phyloP scores from a whole-genome alignment of 1,140 invertebrate genomes.

The Elymnias hypermnestra region DNA sequence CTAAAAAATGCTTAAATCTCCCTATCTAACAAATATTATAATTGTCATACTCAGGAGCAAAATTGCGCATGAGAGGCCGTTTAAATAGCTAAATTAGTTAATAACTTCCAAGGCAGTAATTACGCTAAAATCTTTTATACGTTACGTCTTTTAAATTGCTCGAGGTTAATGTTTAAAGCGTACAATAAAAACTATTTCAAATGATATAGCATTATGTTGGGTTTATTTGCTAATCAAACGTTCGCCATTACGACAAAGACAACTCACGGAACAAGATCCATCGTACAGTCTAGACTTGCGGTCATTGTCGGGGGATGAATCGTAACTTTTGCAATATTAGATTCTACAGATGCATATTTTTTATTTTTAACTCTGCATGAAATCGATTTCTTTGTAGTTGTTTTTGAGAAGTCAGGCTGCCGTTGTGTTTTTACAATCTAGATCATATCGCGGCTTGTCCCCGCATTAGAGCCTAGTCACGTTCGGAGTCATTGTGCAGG shows the following conservation, averaged over 20 bases:
- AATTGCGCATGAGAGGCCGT: too few relatives aligned
- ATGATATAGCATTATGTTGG: slow-evolving; percentile 34
- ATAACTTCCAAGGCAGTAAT: slow-evolving; percentile 33
- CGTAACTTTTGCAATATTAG: slow-evolving; percentile 47
- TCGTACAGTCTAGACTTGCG: slow-evolving; percentile 26
- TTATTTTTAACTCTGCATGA: slow-evolving; percentile 49
- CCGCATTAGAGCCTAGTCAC: slow-evolving; percentile 61
- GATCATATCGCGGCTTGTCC: slow-evolving; percentile 67
- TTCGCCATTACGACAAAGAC: slow-evolving; percentile 31
- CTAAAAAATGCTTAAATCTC: too few relatives aligned
- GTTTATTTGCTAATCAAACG: slow-evolving; percentile 44
- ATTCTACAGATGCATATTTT: slow-evolving; percentile 55
- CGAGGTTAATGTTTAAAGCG: slow-evolving; percentile 34
- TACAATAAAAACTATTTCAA: slow-evolving; percentile 36
- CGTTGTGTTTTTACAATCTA: slow-evolving; percentile 62
- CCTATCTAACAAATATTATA: too few relatives aligned
- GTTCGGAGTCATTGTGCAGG: slow-evolving; percentile 52
- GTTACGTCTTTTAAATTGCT: slow-evolving; percentile 33
- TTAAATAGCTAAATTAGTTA: slow-evolving; percentile 46
- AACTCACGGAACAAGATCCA: slow-evolving; percentile 13
- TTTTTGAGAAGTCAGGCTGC: slow-evolving; percentile 60
- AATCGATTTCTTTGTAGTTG: slow-evolving; percentile 67
- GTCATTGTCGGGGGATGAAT: slow-evolving; percentile 70
- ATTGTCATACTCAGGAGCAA: too few relatives aligned
- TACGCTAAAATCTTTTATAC: slow-evolving; percentile 28